Evolutionary conservation across 2,113 vertebrate genomes (phyloP).

Genomic region (Gymnobelideus leadbeateri): DNA sequence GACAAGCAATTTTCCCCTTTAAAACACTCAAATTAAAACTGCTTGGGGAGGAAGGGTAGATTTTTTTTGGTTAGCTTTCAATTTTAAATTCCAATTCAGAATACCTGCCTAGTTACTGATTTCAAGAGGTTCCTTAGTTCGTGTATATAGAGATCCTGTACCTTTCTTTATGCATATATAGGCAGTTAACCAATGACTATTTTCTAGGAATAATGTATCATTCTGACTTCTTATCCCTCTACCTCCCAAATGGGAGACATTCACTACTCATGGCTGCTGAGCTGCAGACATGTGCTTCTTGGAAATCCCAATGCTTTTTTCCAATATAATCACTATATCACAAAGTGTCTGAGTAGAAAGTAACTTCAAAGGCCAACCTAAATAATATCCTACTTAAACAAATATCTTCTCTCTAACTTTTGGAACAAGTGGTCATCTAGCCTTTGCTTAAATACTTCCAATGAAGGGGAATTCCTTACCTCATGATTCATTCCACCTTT

Average conservation of each 20-base stretch:
- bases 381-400: neutral
- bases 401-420: neutral
- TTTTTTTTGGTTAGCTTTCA: neutral
- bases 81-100: neutral
- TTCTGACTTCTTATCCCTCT: neutral
- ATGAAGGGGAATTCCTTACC: neutral
- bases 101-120: neutral
- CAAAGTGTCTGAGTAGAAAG: neutral
- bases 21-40: neutral
- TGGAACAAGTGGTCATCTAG: neutral
- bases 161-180: neutral
- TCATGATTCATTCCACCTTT: neutral
- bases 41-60: neutral
- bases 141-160: neutral
- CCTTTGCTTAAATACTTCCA: neutral
- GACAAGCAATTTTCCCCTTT: neutral
- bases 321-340: neutral
- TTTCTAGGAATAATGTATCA: neutral
- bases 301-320: neutral
- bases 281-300: neutral
- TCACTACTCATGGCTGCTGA: neutral
- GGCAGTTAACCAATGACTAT: neutral
- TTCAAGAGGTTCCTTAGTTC: neutral
- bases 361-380: neutral
- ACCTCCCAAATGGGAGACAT: neutral